Base-by-base conservation (phyloP, 2,113 vertebrate genomes). In the Sinocyclocheilus anshuiensis region DNA sequence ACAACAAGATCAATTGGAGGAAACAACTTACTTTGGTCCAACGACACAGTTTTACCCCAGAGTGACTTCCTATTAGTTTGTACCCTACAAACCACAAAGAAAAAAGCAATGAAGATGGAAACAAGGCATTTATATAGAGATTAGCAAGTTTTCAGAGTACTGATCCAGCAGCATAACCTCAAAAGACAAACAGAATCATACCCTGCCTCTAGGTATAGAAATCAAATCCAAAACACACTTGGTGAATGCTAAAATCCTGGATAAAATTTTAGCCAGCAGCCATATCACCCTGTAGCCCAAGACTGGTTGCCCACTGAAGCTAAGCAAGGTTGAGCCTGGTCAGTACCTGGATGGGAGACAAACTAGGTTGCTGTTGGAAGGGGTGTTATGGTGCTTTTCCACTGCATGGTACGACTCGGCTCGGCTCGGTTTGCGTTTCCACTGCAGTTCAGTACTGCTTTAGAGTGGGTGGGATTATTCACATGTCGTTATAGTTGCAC, bases 21-120 rank as follows among this genome's bases (percentile, higher is more conserved):
- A 22, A 79, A 24, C 13, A 26, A 77, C 77, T 86, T 94, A 99
- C 97, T 97, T 99, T 99, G 83, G 98, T 97, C 98, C 98, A 99
- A 9, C 97, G 95, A 89, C 98, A 99, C 3, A 99, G 96, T 90
- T 99, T 99, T 90, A 98, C 97, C 61, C 97, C 98, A 0, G 97
- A 98, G 85, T 99, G 98, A 91, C 97, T 97, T 89, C 98, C 98
- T 77, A 99, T 98, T 84, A 99, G 93, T 90, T 94, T 97, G 90
- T 98, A 99, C 20, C 97, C 98, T 99, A 86, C 48, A 91, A 89
- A 80, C 89, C 87, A 76, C 29, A 75, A 84, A 84, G 5, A 91
- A 5, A 89, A 3, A 72, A 80, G 84, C 74, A 83, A 16, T 59
- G 20, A 22, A 83, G 3, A 53, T n/a, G n/a, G 3, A 20, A 57